A percentile compares a stretch with the other conserved stretches of the same genome.
Evolutionary conservation across 2,888 invertebrate genomes (phyloP).

Genomic region (Muscina levida): DNA sequence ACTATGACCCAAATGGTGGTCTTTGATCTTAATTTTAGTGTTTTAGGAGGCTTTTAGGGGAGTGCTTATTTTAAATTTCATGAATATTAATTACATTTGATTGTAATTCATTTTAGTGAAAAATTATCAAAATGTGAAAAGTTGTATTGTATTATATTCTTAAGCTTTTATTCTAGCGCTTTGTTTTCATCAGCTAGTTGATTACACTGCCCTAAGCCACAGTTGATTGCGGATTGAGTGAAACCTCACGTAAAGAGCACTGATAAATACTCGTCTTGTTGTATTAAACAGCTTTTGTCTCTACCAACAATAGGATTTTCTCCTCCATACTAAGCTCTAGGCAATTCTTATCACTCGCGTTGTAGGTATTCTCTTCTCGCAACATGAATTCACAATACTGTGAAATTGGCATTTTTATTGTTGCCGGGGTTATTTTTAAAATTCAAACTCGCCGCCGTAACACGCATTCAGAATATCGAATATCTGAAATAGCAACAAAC

Average conservation of each 20-base stretch:
- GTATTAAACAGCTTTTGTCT: not conserved
- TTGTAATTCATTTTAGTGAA: too few species aligned
- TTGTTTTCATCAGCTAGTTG: not conserved
- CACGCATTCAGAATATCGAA: conserved; percentile 20
- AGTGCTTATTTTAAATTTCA: too few species aligned
- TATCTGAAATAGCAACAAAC: not conserved
- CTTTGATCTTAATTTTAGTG: too few species aligned
- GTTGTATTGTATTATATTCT: too few species aligned
- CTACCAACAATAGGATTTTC: not conserved
- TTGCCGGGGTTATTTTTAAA: not conserved
- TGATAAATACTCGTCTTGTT: not conserved
- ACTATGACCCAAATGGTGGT: too few species aligned
- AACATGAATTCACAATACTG: conserved; percentile 20
- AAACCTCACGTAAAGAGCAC: not conserved
- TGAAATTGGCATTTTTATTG: conserved; percentile 20
- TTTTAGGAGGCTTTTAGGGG: too few species aligned
- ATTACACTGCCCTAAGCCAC: not conserved
- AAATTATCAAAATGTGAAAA: not conserved
- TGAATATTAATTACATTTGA: too few species aligned
- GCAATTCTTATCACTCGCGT: conserved; percentile 3
- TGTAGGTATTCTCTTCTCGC: too few species aligned
- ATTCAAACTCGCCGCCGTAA: too few species aligned
- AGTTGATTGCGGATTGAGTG: not conserved
- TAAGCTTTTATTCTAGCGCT: not conserved
- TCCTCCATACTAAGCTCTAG: too few species aligned